Evolutionary conservation across 1,140 invertebrate genomes (phyloP).

Genomic region (Monomorium pharaonis): DNA sequence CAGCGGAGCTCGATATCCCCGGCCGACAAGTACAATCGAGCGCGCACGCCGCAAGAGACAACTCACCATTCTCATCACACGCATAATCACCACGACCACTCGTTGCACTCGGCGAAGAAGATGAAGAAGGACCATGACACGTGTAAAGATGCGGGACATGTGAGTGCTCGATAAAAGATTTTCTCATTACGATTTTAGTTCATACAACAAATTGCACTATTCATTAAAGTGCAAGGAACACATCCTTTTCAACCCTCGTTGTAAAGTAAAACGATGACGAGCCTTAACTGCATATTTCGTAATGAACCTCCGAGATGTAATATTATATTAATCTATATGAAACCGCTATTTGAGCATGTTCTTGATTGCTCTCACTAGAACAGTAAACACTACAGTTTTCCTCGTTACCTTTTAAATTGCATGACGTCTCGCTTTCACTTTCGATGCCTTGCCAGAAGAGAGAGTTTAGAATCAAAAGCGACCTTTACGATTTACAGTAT

Average conservation of each 20-base stretch:
- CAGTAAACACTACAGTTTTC: neutral
- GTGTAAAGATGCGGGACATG: conserved; percentile 82
- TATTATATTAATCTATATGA: neutral
- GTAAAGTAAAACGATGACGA: neutral
- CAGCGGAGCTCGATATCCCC: conserved; percentile 89
- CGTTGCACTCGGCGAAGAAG: conserved; percentile 81
- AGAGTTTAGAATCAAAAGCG: neutral
- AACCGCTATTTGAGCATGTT: neutral
- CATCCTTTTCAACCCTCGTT: neutral
- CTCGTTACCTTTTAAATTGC: neutral
- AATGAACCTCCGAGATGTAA: neutral
- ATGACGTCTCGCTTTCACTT: neutral
- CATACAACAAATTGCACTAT: neutral
- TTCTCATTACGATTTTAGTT: neutral
- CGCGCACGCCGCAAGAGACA: conserved; percentile 88
- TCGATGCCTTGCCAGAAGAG: neutral
- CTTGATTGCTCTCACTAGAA: neutral
- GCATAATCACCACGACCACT: conserved; percentile 85
- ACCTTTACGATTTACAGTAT: too few relatives aligned
- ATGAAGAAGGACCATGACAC: conserved; percentile 83
- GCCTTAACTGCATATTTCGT: neutral
- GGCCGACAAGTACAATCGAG: conserved; percentile 85
- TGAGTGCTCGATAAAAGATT: conserved; percentile 73
- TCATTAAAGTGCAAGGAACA: neutral
- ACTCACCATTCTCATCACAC: conserved; percentile 83